phyloP scores from a whole-genome alignment of 2,113 vertebrate species.

The Danio rerio region DNA sequence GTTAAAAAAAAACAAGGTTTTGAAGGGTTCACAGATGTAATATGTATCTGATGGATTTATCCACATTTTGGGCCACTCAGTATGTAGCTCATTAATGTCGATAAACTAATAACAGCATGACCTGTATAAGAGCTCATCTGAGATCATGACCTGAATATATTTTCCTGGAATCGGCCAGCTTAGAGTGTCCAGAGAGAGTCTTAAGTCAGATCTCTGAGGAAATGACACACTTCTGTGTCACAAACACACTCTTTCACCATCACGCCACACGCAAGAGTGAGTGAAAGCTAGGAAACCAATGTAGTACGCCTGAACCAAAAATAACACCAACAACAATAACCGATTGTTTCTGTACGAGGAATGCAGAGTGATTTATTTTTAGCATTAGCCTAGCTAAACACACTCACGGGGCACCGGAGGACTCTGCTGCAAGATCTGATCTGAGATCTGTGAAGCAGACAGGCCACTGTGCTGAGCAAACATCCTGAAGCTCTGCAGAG shows the following conservation, averaged over 20 bases:
- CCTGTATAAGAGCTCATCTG: background rate
- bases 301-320: background rate
- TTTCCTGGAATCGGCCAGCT: background rate
- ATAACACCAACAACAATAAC: background rate
- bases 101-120: background rate
- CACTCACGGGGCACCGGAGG: background rate
- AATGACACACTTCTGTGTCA: constrained; percentile 28
- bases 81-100: background rate
- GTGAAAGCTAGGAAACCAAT: background rate
- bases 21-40: background rate
- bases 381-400: background rate
- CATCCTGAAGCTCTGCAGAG: constrained; percentile 56
- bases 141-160: background rate
- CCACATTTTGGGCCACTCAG: background rate
- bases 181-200: background rate
- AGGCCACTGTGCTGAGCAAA: constrained; percentile 64
- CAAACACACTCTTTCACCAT: background rate
- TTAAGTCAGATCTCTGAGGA: constrained; percentile 3
- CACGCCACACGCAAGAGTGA: background rate
- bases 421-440: background rate
- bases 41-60: background rate
- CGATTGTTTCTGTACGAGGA: background rate
- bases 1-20: too few relatives aligned
- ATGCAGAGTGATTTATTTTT: background rate
- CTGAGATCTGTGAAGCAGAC: constrained; percentile 22